Evolutionary conservation across 2,113 vertebrate species (phyloP), one percentile per base, ranked within the genome.

Genomic region (Takifugu flavidus): DNA sequence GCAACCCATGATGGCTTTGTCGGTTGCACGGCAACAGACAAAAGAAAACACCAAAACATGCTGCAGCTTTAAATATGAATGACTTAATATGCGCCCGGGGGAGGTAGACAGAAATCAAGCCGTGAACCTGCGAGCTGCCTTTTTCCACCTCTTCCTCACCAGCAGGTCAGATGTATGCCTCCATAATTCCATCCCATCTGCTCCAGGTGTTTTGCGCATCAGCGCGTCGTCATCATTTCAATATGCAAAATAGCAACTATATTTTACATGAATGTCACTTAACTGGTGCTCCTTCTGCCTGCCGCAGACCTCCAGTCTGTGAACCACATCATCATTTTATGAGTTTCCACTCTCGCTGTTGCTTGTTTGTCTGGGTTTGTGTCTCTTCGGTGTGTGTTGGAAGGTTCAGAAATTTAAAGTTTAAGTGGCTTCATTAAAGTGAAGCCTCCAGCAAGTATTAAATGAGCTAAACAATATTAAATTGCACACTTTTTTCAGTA

Each of bases 171-270:
- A 62, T 71, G 25, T 57, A 61, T 25, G 53, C 58, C 74, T 65
- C 56, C 75, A 74, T 67, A 65, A 79, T 73, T 62, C 58, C 47
- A 6, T 11, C 52, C 79, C 82, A 79, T 86, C 78, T 85, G 76
- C 71, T 53, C 68, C 80, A 86, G 83, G 80, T 88, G 78, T 72
- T 77, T 64, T 53, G 61, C 34, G 69, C 74, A 62, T 74, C 65
- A 53, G 66, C 72, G 83, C 78, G 49, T 78, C 54, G 70, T 62
- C 20, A 2, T 28, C 42, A 63, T 39, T 39, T 10, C 8, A 10
- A 39, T 10, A 39, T 39, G 34, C 34, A 39, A 11, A 10, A 39
- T 39, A 39, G 34, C 34, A 39, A 11, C 34, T 39, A 39, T 39
- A 39, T 3, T 2, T 39, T 39, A 39, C 34, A 39, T 11, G 8